These are phyloP conservation scores for Cynopterus brachyotis DNA, from an alignment of 2,113 vertebrate species.

Conservation along the genomic window DNA sequence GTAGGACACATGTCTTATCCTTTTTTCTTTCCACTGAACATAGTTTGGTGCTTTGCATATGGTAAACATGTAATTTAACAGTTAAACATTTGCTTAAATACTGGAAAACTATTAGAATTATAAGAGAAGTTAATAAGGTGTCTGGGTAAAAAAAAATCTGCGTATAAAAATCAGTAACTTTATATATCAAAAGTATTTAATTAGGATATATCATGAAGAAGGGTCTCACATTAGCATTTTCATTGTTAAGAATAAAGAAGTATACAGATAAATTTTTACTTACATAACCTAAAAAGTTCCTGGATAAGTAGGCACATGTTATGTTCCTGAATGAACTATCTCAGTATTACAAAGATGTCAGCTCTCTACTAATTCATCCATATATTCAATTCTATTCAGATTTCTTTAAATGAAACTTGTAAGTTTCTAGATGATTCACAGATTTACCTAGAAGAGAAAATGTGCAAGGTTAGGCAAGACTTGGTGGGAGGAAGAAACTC, in stretches of 20 bases:
- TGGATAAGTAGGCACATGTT: not conserved
- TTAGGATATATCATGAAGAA: not conserved
- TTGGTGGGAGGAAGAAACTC: not conserved
- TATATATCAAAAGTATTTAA: not conserved
- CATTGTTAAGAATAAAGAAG: not conserved
- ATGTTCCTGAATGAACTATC: not conserved
- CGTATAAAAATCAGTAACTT: not conserved
- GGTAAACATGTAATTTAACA: not conserved
- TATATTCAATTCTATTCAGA: not conserved
- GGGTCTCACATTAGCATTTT: not conserved
- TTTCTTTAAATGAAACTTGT: constrained; percentile 31
- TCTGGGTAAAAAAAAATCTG: not conserved
- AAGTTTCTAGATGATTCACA: not conserved
- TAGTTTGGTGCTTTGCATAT: not conserved
- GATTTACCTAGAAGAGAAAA: not conserved
- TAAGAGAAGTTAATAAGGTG: not conserved
- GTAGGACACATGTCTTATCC: not conserved
- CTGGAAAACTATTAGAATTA: not conserved
- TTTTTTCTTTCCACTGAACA: not conserved
- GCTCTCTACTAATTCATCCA: not conserved
- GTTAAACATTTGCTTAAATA: not conserved
- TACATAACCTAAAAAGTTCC: not conserved
- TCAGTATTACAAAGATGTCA: not conserved
- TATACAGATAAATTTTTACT: not conserved
- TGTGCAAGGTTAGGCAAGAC: not conserved